Evolutionary conservation across 2,888 invertebrate species (phyloP).

Genomic region (Chaitophorus viminalis): DNA sequence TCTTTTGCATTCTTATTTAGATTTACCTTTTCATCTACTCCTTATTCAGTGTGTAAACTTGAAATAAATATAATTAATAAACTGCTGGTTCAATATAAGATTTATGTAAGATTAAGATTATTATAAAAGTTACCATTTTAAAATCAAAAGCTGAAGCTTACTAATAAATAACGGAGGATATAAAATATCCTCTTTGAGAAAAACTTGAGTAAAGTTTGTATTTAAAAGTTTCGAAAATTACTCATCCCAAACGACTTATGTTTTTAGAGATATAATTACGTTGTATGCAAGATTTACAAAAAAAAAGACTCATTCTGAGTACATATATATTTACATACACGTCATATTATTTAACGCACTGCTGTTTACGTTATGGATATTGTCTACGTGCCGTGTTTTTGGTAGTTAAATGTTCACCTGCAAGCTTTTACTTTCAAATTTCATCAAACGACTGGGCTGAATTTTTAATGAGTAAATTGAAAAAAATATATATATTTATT

Average conservation of each 20-base stretch:
- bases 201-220: background rate
- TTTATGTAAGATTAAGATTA: too few species aligned
- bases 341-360: background rate
- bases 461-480: background rate
- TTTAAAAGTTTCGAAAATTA: background rate
- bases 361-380: background rate
- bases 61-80: too few species aligned
- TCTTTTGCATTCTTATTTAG: too few species aligned
- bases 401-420: background rate
- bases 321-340: too few species aligned
- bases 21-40: too few species aligned
- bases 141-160: too few species aligned
- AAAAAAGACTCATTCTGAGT: background rate
- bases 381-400: background rate
- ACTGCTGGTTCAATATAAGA: too few species aligned
- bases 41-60: too few species aligned
- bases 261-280: background rate
- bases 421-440: background rate
- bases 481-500: background rate
- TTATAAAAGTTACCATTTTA: too few species aligned
- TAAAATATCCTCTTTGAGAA: too few species aligned
- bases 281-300: background rate
- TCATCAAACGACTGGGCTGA: background rate
- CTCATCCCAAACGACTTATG: background rate
- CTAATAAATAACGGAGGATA: too few species aligned